Evolutionary conservation across 2,797 vertebrate genomes (phyloP), one percentile per base, ranked within the genome.

Genomic region (Sardinella longiceps): DNA sequence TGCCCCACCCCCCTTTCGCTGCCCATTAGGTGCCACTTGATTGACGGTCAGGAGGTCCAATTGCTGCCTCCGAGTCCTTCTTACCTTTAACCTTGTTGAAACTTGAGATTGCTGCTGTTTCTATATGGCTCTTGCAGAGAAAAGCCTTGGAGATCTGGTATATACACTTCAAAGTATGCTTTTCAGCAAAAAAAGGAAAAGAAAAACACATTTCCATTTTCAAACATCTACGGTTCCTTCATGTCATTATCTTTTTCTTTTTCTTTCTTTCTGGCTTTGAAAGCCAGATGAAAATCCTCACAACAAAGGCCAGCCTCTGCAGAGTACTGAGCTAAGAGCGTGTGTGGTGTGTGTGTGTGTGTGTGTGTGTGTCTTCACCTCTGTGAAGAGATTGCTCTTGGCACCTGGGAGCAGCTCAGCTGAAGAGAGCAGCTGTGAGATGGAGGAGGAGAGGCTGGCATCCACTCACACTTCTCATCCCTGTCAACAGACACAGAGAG

Each of bases 281-380:
- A 56, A 56, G 7, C 20, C 53, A 23, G 53, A 56, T 56, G 20
- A 23, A 56, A 23, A 56, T 56, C 53, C 53, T 23, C 23, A 56
- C 1, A 20, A 7, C 51, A 56, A 56, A 23, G 15, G 2, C 25
- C n/a, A n/a, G n/a, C n/a, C n/a, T n/a, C n/a, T n/a, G n/a, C n/a
- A n/a, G n/a, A n/a, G n/a, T n/a, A n/a, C n/a, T n/a, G n/a, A n/a
- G n/a, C 2, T 25, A 10, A 39, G 33, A 39, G 74, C 14, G 74
- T 43, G 74, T 81, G 80, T 81, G 11, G 45, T 45, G 80, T 81
- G 58, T 48, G 25, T 51, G 23, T 82, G 81, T n/a, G 5, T 48
- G 74, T 30, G 30, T 28, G 30, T 51, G 50, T 18, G 15, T 23
- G 53, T 23, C 53, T 56, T 23, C 53, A 23, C 53, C 23, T 56